These are phyloP conservation scores for Pygmarrhopalites habei DNA, from an alignment of 1,140 invertebrate species.

Conservation along the genomic window DNA sequence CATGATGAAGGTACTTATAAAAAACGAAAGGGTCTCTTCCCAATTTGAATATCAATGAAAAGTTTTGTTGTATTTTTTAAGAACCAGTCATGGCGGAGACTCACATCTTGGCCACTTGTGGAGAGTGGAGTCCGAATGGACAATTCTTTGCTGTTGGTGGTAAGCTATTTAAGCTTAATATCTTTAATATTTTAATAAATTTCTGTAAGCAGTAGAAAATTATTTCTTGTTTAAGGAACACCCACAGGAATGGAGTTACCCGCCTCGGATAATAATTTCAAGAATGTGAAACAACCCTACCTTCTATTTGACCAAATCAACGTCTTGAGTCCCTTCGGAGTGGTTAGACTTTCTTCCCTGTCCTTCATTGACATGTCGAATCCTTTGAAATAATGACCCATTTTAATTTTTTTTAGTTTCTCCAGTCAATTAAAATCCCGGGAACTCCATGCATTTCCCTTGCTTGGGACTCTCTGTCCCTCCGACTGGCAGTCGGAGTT, in stretches of 20 bases:
- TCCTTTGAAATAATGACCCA: too few relatives aligned
- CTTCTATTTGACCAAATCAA: slow-evolving; percentile 27
- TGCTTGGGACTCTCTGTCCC: slow-evolving; percentile 85
- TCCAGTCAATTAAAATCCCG: slow-evolving; percentile 78
- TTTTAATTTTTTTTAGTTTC: slow-evolving; percentile 49
- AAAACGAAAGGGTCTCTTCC: too few relatives aligned
- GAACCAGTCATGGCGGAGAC: slow-evolving; percentile 28
- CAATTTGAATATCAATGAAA: not conserved
- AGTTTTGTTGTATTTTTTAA: not conserved
- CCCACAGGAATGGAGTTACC: too few relatives aligned
- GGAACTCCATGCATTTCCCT: slow-evolving; percentile 71
- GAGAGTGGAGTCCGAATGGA: slow-evolving; percentile 37
- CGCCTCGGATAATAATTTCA: not conserved
- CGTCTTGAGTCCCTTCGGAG: slow-evolving; percentile 32
- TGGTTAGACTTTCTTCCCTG: slow-evolving; percentile 14
- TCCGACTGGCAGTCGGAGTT: slow-evolving; percentile 82
- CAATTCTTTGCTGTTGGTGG: slow-evolving; percentile 36
- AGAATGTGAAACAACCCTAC: too few relatives aligned
- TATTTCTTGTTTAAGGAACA: too few relatives aligned
- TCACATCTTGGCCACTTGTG: slow-evolving; percentile 27
- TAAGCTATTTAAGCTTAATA: too few relatives aligned
- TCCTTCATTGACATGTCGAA: too few relatives aligned
- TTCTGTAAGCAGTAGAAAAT: too few relatives aligned
- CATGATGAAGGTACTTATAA: slow-evolving; percentile 32
- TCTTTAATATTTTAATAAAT: too few relatives aligned